Evolutionary conservation across 1,140 invertebrate genomes (phyloP).

Genomic region (Sycophaga agraensis): DNA sequence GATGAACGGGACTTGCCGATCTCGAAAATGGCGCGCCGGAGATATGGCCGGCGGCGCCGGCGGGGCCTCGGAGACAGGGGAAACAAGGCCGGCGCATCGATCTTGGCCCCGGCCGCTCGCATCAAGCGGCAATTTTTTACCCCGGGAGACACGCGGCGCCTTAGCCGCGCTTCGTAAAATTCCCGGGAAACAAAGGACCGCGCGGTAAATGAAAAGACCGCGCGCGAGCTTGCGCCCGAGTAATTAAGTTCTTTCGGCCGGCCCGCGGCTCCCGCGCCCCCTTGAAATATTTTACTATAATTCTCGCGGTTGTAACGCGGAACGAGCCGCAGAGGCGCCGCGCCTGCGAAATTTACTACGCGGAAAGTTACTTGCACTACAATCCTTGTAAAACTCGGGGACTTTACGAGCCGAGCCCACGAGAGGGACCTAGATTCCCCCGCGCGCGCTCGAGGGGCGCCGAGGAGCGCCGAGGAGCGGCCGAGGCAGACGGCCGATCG

Average conservation of each 20-base stretch:
- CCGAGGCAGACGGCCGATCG: too few species aligned
- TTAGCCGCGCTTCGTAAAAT: too few species aligned
- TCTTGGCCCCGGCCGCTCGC: too few species aligned
- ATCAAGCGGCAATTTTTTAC: not conserved
- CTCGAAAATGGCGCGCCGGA: too few species aligned
- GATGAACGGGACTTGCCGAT: too few species aligned
- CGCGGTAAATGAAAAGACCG: constrained; percentile 13
- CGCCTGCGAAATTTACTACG: constrained; percentile 37
- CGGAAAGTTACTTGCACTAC: constrained; percentile 37
- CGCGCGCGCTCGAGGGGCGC: too few species aligned
- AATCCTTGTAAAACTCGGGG: constrained; percentile 35
- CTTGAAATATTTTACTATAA: constrained; percentile 24
- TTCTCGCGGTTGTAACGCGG: constrained; percentile 17
- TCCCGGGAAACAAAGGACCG: not conserved
- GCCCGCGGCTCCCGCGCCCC: too few species aligned
- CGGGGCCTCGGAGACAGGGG: too few species aligned
- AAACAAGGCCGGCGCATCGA: too few species aligned
- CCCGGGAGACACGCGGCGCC: not conserved
- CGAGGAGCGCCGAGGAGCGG: too few species aligned
- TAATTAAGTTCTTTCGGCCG: constrained; percentile 23
- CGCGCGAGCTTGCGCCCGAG: not conserved
- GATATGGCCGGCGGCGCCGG: too few species aligned
- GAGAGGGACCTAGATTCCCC: constrained; percentile 36
- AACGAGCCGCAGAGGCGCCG: not conserved
- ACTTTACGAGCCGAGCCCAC: constrained; percentile 39